Evolutionary conservation across 2,888 invertebrate genomes (phyloP).

Genomic region (Harpagoxenus sublaevis): DNA sequence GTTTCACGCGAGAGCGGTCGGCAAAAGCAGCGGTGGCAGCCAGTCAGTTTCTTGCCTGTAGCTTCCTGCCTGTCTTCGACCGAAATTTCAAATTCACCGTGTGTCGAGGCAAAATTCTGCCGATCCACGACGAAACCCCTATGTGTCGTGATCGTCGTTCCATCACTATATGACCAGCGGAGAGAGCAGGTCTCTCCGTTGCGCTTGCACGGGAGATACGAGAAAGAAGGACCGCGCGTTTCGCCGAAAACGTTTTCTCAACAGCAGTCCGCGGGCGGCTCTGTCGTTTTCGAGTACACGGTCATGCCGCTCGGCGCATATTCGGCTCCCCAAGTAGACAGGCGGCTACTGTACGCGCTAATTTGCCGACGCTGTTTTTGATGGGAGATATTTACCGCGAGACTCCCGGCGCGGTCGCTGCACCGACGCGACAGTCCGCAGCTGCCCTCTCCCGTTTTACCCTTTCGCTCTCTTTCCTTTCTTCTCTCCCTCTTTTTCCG

Average conservation of each 20-base stretch:
- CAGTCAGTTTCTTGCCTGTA: background rate
- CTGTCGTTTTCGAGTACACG: conserved; percentile 22
- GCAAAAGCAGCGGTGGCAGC: conserved; percentile 14
- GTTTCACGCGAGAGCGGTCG: conserved; percentile 66
- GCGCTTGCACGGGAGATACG: background rate
- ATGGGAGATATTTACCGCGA: conserved; percentile 55
- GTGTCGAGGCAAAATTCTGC: conserved; percentile 57
- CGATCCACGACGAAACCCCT: background rate
- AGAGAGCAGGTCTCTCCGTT: background rate
- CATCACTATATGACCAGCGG: background rate
- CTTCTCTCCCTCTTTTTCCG: too few species aligned
- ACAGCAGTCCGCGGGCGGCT: background rate
- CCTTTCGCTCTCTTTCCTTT: conserved; percentile 25
- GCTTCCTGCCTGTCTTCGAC: conserved; percentile 7
- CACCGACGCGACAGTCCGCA: background rate
- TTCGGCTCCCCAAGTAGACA: conserved; percentile 34
- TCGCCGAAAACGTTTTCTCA: conserved; percentile 12
- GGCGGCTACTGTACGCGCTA: conserved; percentile 32
- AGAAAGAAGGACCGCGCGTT: background rate
- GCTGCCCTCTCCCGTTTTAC: conserved; percentile 51
- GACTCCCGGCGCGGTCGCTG: conserved; percentile 13
- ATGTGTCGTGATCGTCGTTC: conserved; percentile 12
- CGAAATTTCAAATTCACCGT: conserved; percentile 69
- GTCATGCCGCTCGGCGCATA: conserved; percentile 9
- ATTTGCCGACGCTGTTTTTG: conserved; percentile 63